Base-by-base conservation (phyloP, 2,113 vertebrate species). In the Oophaga pumilio region DNA sequence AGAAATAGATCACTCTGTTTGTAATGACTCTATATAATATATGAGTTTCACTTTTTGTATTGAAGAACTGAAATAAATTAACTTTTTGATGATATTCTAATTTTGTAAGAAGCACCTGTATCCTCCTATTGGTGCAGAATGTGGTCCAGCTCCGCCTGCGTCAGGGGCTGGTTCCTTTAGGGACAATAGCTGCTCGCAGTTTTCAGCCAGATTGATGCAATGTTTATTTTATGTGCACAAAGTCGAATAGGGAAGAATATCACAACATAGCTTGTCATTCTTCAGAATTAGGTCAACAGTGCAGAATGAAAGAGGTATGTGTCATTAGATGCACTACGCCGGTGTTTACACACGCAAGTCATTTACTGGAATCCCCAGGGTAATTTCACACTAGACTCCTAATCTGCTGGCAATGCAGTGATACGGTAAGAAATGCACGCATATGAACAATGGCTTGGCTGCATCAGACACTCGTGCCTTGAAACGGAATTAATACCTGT, bases 131-230 rank as follows among this genome's bases (percentile, higher is more conserved):
- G 22, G 22, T 82, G 26, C 43, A 81, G 20, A n/a, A 71, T 56
- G 52, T 43, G 43, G 18, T 74, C 66, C 62, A 24, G 59, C 86
- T 83, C 86, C 86, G 71, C 85, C 85, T 57, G 20, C 33, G n/a
- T 76, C 69, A 81, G 71, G 66, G 56, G 71, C 57, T 62, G 71
- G 59, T 64, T 77, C 87, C 80, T 68, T 24, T 43, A 18, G 50
- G 59, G 87, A 84, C 79, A 87, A 76, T 76, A 64, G 78, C 86
- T 64, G 66, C 20, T 52, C 15, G 22, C 33, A 57, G 28, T 57
- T 28, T 60, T 49, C 53, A 62, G 15, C 62, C 33, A 17, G 24
- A 17, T 18, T 14, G 53, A 76, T 82, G 28, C 64, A 87, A 26
- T 81, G 85, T 69, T 74, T 71, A 12, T 26, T 74, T 74, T 82